Base-by-base conservation (phyloP, 2,888 invertebrate species). In the Cosmorhoe ocellata region DNA sequence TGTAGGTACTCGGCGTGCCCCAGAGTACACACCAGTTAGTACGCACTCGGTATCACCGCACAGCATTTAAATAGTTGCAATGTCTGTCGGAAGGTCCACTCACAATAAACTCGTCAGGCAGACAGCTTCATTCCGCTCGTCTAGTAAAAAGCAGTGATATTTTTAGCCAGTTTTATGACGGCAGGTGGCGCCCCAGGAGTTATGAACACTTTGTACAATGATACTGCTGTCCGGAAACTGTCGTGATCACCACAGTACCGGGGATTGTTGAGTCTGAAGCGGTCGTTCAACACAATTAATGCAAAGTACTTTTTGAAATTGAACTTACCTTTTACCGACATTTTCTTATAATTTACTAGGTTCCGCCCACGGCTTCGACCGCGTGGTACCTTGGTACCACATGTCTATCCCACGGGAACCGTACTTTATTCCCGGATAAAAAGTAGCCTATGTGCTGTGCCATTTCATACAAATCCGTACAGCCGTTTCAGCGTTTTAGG, bases 51-150 rank as follows among this genome's bases (percentile, higher is more conserved):
- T 18, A 18, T 18, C 2, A 4, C 18, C 18, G 10, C 26, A 13
- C 6, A 10, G 18, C 8, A 30, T 39, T 34, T 36, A 36, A 14
- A 44, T 18, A 34, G 34, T 34, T 36, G 24, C 11, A 36, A 34
- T 30, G 18, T 30, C 24, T 37, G 22, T 37, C 12, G 14, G 38
- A 63, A 51, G 33, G 53, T 51, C 60, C 58, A 56, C 22, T 47
- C 48, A 57, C 62, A 56, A 64, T 72, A 65, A 73, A 68, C 65
- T 63, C 58, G 50, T 51, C 61, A 49, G 24, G 26, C 47, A 49
- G 73, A 71, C 74, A 70, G 61, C 62, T 72, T 69, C 69, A 72
- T 61, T 51, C 34, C 50, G 52, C 58, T 59, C 41, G 27, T 61
- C 59, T 39, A 47, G 62, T 63, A 63, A 59, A 69, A 68, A 67